Base-by-base conservation (phyloP, 2,113 vertebrate genomes). In the Thinocorus orbignyianus region DNA sequence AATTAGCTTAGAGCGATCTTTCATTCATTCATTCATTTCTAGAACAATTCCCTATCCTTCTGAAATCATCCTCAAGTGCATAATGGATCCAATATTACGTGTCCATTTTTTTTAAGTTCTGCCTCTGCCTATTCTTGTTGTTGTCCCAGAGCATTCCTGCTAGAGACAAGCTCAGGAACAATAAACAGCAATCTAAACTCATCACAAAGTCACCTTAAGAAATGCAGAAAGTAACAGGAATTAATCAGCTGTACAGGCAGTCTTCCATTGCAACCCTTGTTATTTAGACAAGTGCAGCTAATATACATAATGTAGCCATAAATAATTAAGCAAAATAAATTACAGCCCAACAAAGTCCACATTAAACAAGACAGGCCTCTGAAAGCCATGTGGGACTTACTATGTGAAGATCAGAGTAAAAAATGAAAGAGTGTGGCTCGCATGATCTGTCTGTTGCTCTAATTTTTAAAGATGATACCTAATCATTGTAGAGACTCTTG, bases 271-370 rank as follows among this genome's bases (percentile, higher is more conserved):
- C 88, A 88, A 91, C 61, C 44, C 91, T 94, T 97, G 93, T 97
- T 95, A 95, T 96, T 96, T 96, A 92, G 92, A 91, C 93, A 98
- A 97, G 91, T 84, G 97, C 89, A 95, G 90, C 96, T 97, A 96
- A 97, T 97, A 96, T 96, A 96, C 95, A 97, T 97, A 97, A 97
- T 96, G 96, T 97, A 83, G 81, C 91, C 92, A 95, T 97, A 95
- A 98, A 98, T 97, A 97, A 98, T 97, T 97, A 93, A 98, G 78
- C 58, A 93, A 97, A 97, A 96, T 93, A 97, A 97, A 97, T 95
- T 95, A 95, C 80, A 97, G 60, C 90, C 96, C 86, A 96, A 92
- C 81, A 92, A 92, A 93, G 71, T 95, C 92, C 77, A 73, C 87
- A 94, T 58, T 96, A 86, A 93, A 94, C 31, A 93, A 94, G 89